Evolutionary conservation across 2,113 vertebrate genomes (phyloP).

Genomic region (Lontra canadensis): DNA sequence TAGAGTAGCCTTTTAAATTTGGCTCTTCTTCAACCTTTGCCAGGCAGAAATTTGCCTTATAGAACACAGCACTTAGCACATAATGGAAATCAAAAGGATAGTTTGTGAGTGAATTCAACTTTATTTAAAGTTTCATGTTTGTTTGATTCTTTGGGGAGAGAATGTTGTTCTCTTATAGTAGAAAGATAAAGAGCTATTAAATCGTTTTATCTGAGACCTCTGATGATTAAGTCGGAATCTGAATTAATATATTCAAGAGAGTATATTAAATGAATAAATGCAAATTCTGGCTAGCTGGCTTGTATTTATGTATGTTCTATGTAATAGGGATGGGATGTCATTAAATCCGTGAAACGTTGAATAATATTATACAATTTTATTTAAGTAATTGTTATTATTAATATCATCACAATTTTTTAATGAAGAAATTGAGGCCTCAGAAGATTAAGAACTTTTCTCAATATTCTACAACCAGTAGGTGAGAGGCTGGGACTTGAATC

Average conservation of each 20-base stretch:
- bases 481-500: not conserved
- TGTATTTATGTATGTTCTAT: not conserved
- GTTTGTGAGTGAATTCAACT: slow-evolving; percentile 35
- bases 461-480: not conserved
- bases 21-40: slow-evolving; percentile 58
- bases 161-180: not conserved
- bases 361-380: not conserved
- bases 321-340: not conserved
- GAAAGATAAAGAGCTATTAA: not conserved
- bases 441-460: not conserved
- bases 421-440: not conserved
- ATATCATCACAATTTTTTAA: not conserved
- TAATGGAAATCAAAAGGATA: slow-evolving; percentile 50
- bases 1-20: slow-evolving; percentile 73
- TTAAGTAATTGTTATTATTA: not conserved
- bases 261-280: not conserved
- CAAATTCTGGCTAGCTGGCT: not conserved
- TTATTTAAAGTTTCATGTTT: slow-evolving; percentile 42
- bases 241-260: not conserved
- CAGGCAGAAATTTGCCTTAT: slow-evolving; percentile 54
- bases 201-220: not conserved
- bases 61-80: slow-evolving; percentile 37
- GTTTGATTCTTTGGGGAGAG: not conserved
- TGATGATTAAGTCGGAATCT: not conserved
- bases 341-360: not conserved